Evolutionary conservation across 35 echinoderm and acorn worm genomes (phyloP), one percentile per base, ranked within the genome.

Genomic region (Ophioderma brevispina): DNA sequence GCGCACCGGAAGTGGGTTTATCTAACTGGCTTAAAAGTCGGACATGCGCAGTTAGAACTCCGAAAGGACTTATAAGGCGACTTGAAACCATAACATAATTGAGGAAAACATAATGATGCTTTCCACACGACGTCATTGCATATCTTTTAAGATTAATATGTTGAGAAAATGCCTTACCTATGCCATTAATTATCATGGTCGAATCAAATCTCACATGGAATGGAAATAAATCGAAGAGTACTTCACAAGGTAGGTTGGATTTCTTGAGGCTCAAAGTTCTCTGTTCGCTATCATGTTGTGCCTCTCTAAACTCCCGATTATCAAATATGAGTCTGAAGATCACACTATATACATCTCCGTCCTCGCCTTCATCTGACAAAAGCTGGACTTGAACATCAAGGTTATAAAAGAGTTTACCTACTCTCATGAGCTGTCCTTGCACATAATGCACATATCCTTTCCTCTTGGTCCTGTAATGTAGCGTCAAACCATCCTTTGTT

Each of bases 141-240:
- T n/a, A n/a, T n/a, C n/a, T n/a, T n/a, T n/a, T n/a, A n/a, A n/a
- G n/a, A n/a, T n/a, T n/a, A n/a, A n/a, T n/a, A n/a, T n/a, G n/a
- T n/a, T n/a, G n/a, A n/a, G n/a, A n/a, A n/a, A n/a, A n/a, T n/a
- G n/a, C n/a, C 96, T 98, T 64, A 98, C 96, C 96, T 35, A 85
- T 70, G 75, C 91, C 91, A 28, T 55, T 80, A 39, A 98, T 90
- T 19, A 38, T 95, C 96, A 98, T 98, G 11, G 91, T 84, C n/a
- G 38, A 35, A 50, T 87, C 90, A 56, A 98, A 98, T 39, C 92
- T 85, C 31, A 98, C 84, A 37, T 95, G 92, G 52, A 98, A 98
- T 0, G 96, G 96, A 76, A 98, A 98, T 5, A 98, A 32, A n/a
- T 94, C 56, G 36, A 98, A 98, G 39, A 98, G 63, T 21, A 92